phyloP scores from a whole-genome alignment of 2,797 vertebrate species.

The Sylvilagus floridanus region DNA sequence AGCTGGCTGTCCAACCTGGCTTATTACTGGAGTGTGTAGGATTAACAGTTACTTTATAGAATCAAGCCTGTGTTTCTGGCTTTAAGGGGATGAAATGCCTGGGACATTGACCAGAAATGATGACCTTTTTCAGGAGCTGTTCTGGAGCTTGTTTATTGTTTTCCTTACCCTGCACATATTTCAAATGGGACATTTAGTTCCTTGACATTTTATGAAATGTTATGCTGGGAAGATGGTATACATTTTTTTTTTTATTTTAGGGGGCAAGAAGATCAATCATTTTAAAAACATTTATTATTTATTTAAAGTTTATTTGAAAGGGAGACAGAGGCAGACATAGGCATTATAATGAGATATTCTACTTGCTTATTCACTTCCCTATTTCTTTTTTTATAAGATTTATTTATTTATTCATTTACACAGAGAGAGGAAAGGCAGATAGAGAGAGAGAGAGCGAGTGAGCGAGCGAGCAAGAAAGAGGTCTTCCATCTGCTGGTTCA shows the following conservation, averaged over 20 bases:
- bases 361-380: too few relatives aligned
- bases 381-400: too few relatives aligned
- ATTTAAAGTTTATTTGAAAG: too few relatives aligned
- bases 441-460: too few relatives aligned
- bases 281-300: too few relatives aligned
- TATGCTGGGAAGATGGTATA: neutral
- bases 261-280: neutral
- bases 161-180: neutral
- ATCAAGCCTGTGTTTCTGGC: neutral
- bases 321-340: too few relatives aligned
- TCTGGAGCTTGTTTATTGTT: neutral
- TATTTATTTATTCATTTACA: too few relatives aligned
- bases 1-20: neutral
- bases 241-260: neutral
- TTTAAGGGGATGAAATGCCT: conserved; percentile 15
- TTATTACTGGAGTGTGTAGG: neutral
- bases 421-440: too few relatives aligned
- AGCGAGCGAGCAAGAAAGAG: too few relatives aligned
- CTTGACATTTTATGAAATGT: neutral
- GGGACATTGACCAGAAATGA: neutral
- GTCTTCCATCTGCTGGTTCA: too few relatives aligned
- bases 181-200: neutral
- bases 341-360: too few relatives aligned
- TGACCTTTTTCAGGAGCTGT: neutral
- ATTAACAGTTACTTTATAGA: conserved; percentile 37